Percentiles rank a stretch among this genome's conserved stretches.
Evolutionary conservation across 2,113 vertebrate species (phyloP).

Genomic region (Pachypanchax playfairii): DNA sequence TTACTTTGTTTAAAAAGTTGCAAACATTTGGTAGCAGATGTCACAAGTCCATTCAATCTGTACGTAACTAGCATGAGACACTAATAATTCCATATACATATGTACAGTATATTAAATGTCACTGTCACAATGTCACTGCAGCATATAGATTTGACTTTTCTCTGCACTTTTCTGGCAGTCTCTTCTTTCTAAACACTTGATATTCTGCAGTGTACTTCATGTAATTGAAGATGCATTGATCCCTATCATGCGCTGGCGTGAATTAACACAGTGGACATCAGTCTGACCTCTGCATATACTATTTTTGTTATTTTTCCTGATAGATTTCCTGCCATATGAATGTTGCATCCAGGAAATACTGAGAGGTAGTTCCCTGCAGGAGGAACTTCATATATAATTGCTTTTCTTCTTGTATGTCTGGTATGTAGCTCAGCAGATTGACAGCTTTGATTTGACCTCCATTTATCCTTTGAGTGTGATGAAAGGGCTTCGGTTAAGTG

Average conservation of each 20-base stretch:
- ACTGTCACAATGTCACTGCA: background rate
- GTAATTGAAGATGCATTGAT: conserved; percentile 46
- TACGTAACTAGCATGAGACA: too few relatives aligned
- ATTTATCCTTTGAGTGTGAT: conserved; percentile 18
- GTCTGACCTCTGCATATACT: conserved; percentile 24
- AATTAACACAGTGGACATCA: conserved; percentile 14
- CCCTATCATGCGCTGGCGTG: conserved; percentile 15
- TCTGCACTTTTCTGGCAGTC: background rate
- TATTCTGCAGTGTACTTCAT: conserved; percentile 14
- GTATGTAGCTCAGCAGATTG: conserved; percentile 3
- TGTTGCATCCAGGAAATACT: background rate
- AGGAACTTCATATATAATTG: conserved; percentile 5
- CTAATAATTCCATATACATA: background rate
- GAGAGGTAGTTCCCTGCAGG: conserved; percentile 1
- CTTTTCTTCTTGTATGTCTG: background rate
- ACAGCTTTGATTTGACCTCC: conserved; percentile 22
- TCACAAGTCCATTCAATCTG: too few relatives aligned
- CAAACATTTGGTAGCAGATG: too few relatives aligned
- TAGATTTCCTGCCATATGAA: background rate
- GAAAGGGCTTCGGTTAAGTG: conserved; percentile 18
- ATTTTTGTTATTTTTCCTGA: conserved; percentile 7
- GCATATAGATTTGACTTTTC: background rate
- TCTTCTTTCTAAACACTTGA: background rate
- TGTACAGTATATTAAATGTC: background rate
- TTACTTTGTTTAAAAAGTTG: too few relatives aligned